A percentile compares a stretch with the other conserved stretches of the same genome.
phyloP scores from a whole-genome alignment of 2,113 vertebrate species.

The Lophotis ruficrista region DNA sequence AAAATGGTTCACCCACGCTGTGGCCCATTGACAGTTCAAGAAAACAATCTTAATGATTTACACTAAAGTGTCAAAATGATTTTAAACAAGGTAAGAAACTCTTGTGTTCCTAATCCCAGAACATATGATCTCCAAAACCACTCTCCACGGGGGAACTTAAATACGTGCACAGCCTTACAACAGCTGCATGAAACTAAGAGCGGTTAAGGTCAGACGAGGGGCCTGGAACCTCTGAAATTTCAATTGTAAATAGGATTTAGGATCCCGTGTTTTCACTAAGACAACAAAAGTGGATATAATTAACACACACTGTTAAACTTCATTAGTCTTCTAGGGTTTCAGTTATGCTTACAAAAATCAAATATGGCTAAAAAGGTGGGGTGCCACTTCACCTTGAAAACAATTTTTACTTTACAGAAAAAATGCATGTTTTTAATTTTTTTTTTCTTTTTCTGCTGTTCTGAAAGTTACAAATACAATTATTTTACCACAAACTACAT shows the following conservation, averaged over 20 bases:
- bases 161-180: constrained; percentile 13
- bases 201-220: constrained; percentile 25
- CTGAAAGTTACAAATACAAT: not conserved
- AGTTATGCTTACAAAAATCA: constrained; percentile 68
- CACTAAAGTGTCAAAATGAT: constrained; percentile 14
- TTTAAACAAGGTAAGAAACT: not conserved
- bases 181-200: constrained; percentile 23
- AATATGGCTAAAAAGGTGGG: constrained; percentile 35
- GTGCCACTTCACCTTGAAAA: not conserved
- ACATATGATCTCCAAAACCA: constrained; percentile 12
- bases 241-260: constrained; percentile 68
- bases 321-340: constrained; percentile 69
- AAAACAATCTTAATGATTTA: constrained; percentile 24
- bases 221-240: constrained; percentile 47
- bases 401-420: not conserved
- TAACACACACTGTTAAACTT: constrained; percentile 70
- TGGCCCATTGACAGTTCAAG: not conserved
- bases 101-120: not conserved
- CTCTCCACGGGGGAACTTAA: constrained; percentile 32
- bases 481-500: not conserved
- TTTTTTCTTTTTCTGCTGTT: not conserved
- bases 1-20: not conserved
- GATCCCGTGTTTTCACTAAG: constrained; percentile 55
- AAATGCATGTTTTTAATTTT: not conserved
- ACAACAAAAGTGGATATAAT: constrained; percentile 68